These are phyloP conservation scores for Papilio glaucus DNA, from an alignment of 1,140 invertebrate genomes.

Conservation along the genomic window DNA sequence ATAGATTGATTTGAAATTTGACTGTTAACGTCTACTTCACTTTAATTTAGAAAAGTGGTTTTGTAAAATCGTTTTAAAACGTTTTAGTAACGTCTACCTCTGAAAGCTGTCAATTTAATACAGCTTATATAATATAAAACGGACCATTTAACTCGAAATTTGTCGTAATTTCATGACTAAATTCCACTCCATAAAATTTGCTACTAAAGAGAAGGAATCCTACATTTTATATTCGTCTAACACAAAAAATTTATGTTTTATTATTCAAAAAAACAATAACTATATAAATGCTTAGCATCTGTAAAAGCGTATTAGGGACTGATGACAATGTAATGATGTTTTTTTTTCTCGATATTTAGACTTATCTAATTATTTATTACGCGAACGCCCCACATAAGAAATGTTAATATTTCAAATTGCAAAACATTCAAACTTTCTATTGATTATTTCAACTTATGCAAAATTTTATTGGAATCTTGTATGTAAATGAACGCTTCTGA, in stretches of 20 bases:
- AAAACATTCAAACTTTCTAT: slow-evolving; percentile 8
- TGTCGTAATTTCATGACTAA: not conserved
- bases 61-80: too few relatives aligned
- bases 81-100: too few relatives aligned
- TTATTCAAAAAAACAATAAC: not conserved
- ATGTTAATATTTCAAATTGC: not conserved
- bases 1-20: too few relatives aligned
- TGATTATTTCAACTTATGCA: slow-evolving; percentile 9
- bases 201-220: not conserved
- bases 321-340: too few relatives aligned
- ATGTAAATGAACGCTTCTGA: not conserved
- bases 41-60: too few relatives aligned
- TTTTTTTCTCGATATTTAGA: not conserved
- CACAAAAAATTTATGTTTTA: not conserved
- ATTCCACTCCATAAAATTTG: slow-evolving; percentile 1
- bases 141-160: slow-evolving; percentile 18
- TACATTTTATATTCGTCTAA: not conserved
- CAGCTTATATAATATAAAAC: slow-evolving; percentile 21
- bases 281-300: too few relatives aligned
- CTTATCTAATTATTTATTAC: not conserved
- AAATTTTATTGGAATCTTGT: not conserved
- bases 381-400: not conserved
- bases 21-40: too few relatives aligned
- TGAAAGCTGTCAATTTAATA: too few relatives aligned
- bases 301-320: too few relatives aligned